Conservation (phyloP, 2,888 invertebrate species). For the Catocala fraxini region DNA sequence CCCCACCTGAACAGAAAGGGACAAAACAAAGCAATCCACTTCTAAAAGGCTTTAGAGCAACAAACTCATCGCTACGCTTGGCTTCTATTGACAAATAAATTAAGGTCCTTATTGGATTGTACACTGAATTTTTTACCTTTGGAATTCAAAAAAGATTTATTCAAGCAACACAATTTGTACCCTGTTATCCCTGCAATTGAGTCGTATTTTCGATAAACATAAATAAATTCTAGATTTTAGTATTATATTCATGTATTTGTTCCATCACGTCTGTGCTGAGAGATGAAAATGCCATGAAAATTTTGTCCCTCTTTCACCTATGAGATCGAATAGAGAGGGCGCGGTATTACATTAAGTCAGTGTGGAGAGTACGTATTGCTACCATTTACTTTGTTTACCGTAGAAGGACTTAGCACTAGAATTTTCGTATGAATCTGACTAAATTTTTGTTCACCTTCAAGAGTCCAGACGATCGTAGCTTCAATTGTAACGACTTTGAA, state of each 20-base stretch:
- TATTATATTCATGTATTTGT: slow-evolving; percentile 86
- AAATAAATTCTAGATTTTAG: slow-evolving; percentile 77
- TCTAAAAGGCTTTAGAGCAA: slow-evolving; percentile 65
- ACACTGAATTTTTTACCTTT: slow-evolving; percentile 72
- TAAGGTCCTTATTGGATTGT: slow-evolving; percentile 63
- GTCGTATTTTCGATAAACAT: slow-evolving; percentile 65
- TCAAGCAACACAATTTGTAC: slow-evolving; percentile 71
- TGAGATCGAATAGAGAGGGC: slow-evolving; percentile 69
- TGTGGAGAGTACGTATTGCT: slow-evolving; percentile 72
- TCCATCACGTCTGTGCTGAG: slow-evolving; percentile 81
- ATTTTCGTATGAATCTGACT: slow-evolving; percentile 71
- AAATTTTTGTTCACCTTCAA: slow-evolving; percentile 77
- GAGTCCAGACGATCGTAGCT: slow-evolving; percentile 73
- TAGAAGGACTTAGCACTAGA: slow-evolving; percentile 66
- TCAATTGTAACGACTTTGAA: slow-evolving; percentile 69
- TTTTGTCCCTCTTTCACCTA: slow-evolving; percentile 72
- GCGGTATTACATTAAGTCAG: slow-evolving; percentile 78
- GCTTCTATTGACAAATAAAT: slow-evolving; percentile 54
- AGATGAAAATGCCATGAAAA: slow-evolving; percentile 85
- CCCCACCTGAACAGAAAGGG: slow-evolving; percentile 73
- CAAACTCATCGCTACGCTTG: slow-evolving; percentile 43
- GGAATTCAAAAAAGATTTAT: slow-evolving; percentile 82
- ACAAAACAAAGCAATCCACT: slow-evolving; percentile 58
- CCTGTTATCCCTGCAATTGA: slow-evolving; percentile 65
- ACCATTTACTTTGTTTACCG: slow-evolving; percentile 76